Evolutionary conservation across 2,113 vertebrate species (phyloP).

Genomic region (Phocoena sinus): DNA sequence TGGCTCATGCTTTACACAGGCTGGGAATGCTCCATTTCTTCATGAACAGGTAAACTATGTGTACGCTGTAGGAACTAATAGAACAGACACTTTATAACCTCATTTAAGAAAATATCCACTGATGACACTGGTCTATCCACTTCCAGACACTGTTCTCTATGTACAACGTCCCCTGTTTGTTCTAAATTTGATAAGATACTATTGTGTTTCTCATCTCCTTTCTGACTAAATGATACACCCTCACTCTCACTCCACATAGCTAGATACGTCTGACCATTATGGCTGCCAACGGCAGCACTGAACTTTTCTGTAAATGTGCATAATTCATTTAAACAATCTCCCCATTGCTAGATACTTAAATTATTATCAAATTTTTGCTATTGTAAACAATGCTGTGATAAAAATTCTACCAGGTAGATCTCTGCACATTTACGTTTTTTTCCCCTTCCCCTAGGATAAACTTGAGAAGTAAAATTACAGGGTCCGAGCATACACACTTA

Average conservation of each 20-base stretch:
- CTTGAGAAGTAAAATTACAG: not conserved
- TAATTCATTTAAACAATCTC: not conserved
- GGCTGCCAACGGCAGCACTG: not conserved
- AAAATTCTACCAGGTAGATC: not conserved
- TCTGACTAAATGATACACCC: accelerated
- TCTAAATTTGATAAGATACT: accelerated
- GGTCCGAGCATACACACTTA: not conserved
- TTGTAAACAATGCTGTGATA: not conserved
- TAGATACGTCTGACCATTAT: accelerated
- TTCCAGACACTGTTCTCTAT: not conserved
- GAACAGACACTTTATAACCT: not conserved
- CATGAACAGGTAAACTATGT: not conserved
- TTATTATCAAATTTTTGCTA: not conserved
- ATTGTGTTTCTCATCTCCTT: accelerated
- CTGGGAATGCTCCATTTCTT: not conserved
- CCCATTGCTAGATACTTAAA: not conserved
- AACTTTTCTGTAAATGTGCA: not conserved
- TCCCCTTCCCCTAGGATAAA: not conserved
- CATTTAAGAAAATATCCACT: not conserved
- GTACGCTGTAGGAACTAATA: accelerated
- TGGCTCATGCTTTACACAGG: not conserved
- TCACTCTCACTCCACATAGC: not conserved
- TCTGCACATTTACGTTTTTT: not conserved
- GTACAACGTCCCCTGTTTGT: not conserved
- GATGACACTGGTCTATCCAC: not conserved